phyloP scores from a whole-genome alignment of 1,140 invertebrate genomes.

The Anagrus nilaparvatae region DNA sequence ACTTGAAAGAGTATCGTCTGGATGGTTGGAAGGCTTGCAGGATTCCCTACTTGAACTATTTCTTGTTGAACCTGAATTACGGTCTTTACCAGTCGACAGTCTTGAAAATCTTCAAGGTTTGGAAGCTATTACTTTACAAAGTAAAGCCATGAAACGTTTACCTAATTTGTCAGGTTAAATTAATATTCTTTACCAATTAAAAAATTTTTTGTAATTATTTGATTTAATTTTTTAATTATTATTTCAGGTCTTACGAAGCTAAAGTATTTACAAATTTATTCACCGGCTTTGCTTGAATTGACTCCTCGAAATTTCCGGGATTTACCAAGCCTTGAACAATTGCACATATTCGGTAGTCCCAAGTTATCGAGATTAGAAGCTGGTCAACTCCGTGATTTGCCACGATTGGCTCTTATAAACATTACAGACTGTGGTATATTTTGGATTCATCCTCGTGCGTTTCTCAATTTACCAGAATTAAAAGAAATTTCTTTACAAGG shows the following conservation, averaged over 20 bases:
- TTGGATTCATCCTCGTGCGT: conserved; percentile 67
- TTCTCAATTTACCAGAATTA: conserved; percentile 59
- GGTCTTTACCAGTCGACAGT: conserved; percentile 66
- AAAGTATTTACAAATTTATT: conserved; percentile 53
- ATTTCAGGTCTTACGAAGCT: conserved; percentile 45
- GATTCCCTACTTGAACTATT: conserved; percentile 68
- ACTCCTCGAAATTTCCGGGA: conserved; percentile 61
- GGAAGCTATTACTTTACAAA: conserved; percentile 72
- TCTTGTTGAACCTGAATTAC: conserved; percentile 70
- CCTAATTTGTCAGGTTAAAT: conserved; percentile 50
- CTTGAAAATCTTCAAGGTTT: conserved; percentile 62
- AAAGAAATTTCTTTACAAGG: conserved; percentile 58
- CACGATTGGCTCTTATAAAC: conserved; percentile 61
- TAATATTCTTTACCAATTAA: not conserved
- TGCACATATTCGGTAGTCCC: conserved; percentile 61
- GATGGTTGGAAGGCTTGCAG: conserved; percentile 70
- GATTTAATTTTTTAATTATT: not conserved
- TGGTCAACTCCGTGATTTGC: conserved; percentile 62
- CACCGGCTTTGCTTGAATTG: conserved; percentile 56
- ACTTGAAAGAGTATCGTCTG: conserved; percentile 66
- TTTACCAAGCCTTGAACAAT: conserved; percentile 59
- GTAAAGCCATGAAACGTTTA: conserved; percentile 58
- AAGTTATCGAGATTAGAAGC: conserved; percentile 57
- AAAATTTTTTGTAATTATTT: conserved; percentile 40
- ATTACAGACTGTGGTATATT: conserved; percentile 66